Conservation (phyloP, 1,140 invertebrate genomes). For the Eupristina koningsbergeri region DNA sequence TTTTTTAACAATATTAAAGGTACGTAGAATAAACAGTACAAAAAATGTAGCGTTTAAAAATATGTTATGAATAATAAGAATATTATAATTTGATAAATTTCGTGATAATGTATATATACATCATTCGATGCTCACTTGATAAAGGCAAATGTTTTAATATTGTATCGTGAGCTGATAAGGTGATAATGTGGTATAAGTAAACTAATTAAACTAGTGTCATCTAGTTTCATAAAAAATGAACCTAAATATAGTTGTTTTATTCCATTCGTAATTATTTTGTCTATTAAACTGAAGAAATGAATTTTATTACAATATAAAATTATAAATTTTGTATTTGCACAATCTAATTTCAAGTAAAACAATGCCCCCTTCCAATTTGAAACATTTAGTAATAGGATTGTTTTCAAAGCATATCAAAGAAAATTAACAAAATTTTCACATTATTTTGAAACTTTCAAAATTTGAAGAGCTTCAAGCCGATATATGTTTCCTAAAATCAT, state of each 20-base stretch:
- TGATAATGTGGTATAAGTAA: too few relatives aligned
- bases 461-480: neutral
- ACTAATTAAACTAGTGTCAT: too few relatives aligned
- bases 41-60: too few relatives aligned
- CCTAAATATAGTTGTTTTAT: neutral
- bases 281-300: neutral
- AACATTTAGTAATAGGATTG: conserved; percentile 4
- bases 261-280: neutral
- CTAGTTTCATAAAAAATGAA: too few relatives aligned
- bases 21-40: too few relatives aligned
- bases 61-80: too few relatives aligned
- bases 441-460: neutral
- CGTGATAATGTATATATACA: too few relatives aligned
- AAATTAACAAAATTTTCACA: conserved; percentile 16
- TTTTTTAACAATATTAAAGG: too few relatives aligned
- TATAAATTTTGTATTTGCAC: neutral
- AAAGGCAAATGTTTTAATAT: too few relatives aligned
- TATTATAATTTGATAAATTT: too few relatives aligned
- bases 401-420: conserved; percentile 1
- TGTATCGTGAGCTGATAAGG: too few relatives aligned
- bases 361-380: neutral
- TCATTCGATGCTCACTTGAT: too few relatives aligned
- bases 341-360: conserved; percentile 9
- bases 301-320: neutral
- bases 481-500: neutral